phyloP scores from a whole-genome alignment of 1,140 invertebrate genomes.

The Sarcophaga peregrina region DNA sequence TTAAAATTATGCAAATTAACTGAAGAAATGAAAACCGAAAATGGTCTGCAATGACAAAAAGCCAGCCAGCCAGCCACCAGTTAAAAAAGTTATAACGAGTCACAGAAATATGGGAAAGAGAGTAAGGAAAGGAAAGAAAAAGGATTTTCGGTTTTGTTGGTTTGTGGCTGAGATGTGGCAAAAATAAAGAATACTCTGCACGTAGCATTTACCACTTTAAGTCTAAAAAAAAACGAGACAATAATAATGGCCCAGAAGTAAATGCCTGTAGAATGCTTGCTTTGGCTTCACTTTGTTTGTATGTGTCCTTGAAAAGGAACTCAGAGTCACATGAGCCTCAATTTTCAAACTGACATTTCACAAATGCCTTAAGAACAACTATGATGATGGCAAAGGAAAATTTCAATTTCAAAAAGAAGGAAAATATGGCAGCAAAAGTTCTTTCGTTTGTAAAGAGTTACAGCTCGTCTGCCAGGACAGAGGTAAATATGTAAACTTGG shows the following conservation, averaged over 20 bases:
- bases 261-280: background rate
- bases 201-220: slow-evolving; percentile 12
- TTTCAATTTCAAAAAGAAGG: background rate
- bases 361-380: no score
- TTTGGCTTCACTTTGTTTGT: background rate
- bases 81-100: no score
- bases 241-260: background rate
- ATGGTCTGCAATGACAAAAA: background rate
- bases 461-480: background rate
- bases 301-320: background rate
- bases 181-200: background rate
- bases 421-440: background rate
- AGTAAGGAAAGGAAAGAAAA: background rate
- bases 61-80: background rate
- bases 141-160: background rate
- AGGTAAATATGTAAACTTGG: background rate
- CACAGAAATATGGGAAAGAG: background rate
- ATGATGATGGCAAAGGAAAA: background rate
- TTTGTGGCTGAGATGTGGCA: background rate
- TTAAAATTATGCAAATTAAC: slow-evolving; percentile 46
- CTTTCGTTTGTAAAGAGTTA: background rate
- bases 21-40: slow-evolving; percentile 9
- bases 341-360: no score
- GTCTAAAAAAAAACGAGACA: background rate
- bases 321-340: no score